phyloP scores from a whole-genome alignment of 23 tunicate genomes.

The Ciona savignyi region DNA sequence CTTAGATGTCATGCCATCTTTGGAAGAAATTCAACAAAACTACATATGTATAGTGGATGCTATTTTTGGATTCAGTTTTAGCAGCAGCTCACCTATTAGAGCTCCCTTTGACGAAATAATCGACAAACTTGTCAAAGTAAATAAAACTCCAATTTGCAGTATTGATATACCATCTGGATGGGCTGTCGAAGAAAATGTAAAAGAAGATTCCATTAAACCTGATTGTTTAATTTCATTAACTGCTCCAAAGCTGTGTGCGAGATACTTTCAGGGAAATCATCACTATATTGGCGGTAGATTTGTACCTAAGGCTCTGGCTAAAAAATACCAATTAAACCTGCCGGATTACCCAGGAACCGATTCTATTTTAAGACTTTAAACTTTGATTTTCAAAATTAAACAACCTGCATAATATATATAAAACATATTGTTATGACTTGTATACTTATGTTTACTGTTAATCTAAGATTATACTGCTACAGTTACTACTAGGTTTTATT shows the following conservation, averaged over 20 bases:
- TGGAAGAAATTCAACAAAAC: conserved; percentile 26
- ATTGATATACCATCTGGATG: conserved; percentile 98
- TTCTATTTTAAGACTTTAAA: conserved; percentile 38
- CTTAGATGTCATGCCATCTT: conserved; percentile 50
- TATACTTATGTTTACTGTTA: background rate
- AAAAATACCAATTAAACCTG: conserved; percentile 59
- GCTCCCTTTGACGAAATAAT: conserved; percentile 79
- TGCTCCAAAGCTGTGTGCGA: conserved; percentile 83
- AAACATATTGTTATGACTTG: background rate
- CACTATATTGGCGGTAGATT: conserved; percentile 96
- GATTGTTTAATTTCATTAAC: conserved; percentile 79
- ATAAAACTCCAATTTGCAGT: conserved; percentile 74
- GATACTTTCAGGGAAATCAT: conserved; percentile 47
- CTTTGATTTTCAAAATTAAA: background rate
- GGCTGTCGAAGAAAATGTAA: conserved; percentile 83
- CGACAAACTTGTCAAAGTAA: conserved; percentile 14
- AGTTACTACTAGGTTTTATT: no score
- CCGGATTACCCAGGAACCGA: conserved; percentile 78
- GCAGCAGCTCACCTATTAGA: conserved; percentile 55
- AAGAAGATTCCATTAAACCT: conserved; percentile 39
- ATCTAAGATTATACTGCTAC: background rate
- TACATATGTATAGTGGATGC: conserved; percentile 79
- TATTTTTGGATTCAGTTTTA: conserved; percentile 95
- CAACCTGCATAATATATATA: background rate
- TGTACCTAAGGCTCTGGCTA: conserved; percentile 76